Base-by-base conservation (phyloP, 92 coral and sea anemone species). In the Umimayanthus kanabou region DNA sequence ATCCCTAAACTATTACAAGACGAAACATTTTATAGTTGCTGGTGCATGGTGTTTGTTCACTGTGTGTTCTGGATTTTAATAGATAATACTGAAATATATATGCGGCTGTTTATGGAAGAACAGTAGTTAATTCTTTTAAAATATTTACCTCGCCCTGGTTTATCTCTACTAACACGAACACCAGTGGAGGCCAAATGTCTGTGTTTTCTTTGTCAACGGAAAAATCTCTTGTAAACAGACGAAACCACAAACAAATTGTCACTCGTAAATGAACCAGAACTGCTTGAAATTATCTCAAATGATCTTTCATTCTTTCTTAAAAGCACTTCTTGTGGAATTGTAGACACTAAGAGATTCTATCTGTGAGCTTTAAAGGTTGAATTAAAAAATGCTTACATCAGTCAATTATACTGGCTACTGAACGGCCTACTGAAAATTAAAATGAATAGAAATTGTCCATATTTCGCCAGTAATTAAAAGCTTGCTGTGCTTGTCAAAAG, bases 231-330 rank as follows among this genome's bases (percentile, higher is more conserved):
- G 5, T 28, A 72, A 29, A 72, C 76, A 72, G 20, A 72, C 40
- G 20, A 72, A 72, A 72, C 76, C 76, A 72, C 76, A 72, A 72
- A 72, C 76, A 72, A 26, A 72, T 72, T 72, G 40, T 72, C 76
- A 72, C 76, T 20, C 25, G 13, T 25, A 61, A 57, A 61, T 61
- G 69, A 61, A 8, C n/a, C 69, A 61, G 9, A 61, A 61, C 37
- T 33, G 69, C 7, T 61, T 7, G 25, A 61, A 53, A 53, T 3
- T 16, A 53, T 53, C 20, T 53, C 58, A 13, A 18, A 11, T 53
- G 18, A 53, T 53, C 58, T 53, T 53, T 50, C 57, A 15, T 20
- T 61, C 11, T 61, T 22, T 61, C 23, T 61, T 20, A 61, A 61
- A 61, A 20, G 69, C 69, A 61, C 26, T 61, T 61, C 69, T 61